Evolutionary conservation across 2,113 vertebrate species (phyloP), one percentile per base, ranked within the genome.

Genomic region (Passerina amoena): DNA sequence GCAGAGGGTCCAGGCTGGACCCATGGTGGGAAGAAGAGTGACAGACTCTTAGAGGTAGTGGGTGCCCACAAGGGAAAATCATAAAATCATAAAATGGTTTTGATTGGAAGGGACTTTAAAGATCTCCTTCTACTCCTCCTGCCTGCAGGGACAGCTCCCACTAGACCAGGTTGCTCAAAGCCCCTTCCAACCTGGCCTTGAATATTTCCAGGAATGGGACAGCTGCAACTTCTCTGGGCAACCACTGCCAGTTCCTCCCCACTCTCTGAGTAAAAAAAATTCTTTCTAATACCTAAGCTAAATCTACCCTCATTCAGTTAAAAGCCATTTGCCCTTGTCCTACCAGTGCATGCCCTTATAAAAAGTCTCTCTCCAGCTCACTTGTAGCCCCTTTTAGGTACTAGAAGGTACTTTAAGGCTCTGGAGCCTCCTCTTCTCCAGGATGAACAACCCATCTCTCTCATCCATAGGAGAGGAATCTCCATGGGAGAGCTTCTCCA

Each of bases 241-340:
- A 7, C 12, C 0, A 1, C 10, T 48, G 10, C 14, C 21, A 28
- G 8, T 11, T 31, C 10, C 56, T 42, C 31, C 37, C 11, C 23
- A 44, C 14, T 5, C 47, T 25, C n/a, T 16, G 18, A 56, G 14
- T 23, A 35, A 76, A 69, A 69, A 54, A 23, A 48, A 13, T 35
- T 47, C 17, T 63, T 77, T 40, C 18, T 20, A 63, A 27, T 42
- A 31, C 14, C 61, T 47, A 61, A 37, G 5, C 10, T 69, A 48
- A 56, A 83, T 48, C 5, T 37, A 47, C 56, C 7, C 10, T 83
- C 57, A 28, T 33, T 37, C 35, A 56, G 21, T 70, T 56, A 63
- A 37, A 63, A 44, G 22, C 12, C 19, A 37, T 63, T 77, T 53
- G 5, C 19, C 31, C 25, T 50, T 56, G 21, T 48, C 47, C 54